phyloP scores from a whole-genome alignment of 2,113 vertebrate genomes.

The Indicator indicator region DNA sequence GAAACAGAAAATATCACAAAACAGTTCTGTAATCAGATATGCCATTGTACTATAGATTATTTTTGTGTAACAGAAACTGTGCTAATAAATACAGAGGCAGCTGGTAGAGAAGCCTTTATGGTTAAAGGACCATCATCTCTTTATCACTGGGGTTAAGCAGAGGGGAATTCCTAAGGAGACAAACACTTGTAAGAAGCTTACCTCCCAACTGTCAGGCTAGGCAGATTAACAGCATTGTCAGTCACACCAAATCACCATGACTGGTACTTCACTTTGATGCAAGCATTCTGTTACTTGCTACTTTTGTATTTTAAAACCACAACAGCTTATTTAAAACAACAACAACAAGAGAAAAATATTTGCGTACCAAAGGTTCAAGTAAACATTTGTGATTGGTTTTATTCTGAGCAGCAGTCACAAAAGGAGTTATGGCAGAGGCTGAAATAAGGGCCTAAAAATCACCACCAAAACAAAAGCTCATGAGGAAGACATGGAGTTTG shows the following conservation, averaged over 20 bases:
- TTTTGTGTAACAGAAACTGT: not conserved
- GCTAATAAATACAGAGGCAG: slow-evolving; percentile 41
- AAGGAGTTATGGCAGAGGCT: not conserved
- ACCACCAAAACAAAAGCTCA: not conserved
- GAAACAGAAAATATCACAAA: not conserved
- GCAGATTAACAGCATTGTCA: slow-evolving; percentile 13
- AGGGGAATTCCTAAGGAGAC: slow-evolving; percentile 46
- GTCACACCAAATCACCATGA: not conserved
- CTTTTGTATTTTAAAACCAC: not conserved
- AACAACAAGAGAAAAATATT: not conserved
- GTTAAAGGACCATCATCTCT: slow-evolving; percentile 39
- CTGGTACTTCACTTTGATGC: not conserved
- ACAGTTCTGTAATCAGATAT: not conserved
- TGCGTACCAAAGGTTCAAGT: not conserved
- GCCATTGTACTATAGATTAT: not conserved
- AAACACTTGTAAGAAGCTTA: slow-evolving; percentile 46
- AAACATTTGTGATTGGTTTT: not conserved
- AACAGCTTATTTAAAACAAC: not conserved
- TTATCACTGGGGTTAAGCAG: slow-evolving; percentile 20
- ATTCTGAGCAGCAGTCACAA: not conserved
- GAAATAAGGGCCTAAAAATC: not conserved
- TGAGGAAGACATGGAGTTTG: not conserved
- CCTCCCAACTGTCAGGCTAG: not conserved
- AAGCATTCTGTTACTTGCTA: not conserved
- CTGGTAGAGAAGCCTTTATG: slow-evolving; percentile 6